Conservation (phyloP, 2,113 vertebrate species). For the Campylorhamphus procurvoides region DNA sequence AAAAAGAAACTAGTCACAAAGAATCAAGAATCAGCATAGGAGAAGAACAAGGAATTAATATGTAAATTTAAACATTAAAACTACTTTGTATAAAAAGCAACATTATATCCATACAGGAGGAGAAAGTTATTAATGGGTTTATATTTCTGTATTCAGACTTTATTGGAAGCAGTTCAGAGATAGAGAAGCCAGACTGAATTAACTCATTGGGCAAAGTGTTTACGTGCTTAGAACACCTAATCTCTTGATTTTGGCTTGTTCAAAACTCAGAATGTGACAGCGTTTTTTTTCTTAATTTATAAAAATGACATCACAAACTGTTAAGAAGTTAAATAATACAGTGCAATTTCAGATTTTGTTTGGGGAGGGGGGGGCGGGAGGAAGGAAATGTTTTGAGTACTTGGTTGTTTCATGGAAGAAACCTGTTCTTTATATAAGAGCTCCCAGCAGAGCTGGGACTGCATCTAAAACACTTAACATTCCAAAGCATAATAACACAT, state of each 20-base stretch:
- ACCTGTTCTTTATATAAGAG: conserved; percentile 62
- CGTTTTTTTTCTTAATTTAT: conserved; percentile 64
- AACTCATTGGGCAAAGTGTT: conserved; percentile 9
- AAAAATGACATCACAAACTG: conserved; percentile 63
- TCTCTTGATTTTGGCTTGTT: conserved; percentile 46
- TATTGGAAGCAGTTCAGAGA: conserved; percentile 14
- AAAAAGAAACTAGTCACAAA: background rate
- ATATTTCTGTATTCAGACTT: conserved; percentile 22
- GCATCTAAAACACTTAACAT: conserved; percentile 77
- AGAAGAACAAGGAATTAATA: background rate
- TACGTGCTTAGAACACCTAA: conserved; percentile 49
- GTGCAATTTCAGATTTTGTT: conserved; percentile 2
- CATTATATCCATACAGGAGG: background rate
- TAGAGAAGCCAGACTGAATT: background rate
- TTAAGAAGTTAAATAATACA: conserved; percentile 67
- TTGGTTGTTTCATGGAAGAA: conserved; percentile 56
- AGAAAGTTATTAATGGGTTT: conserved; percentile 20
- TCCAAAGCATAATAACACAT: conserved; percentile 74
- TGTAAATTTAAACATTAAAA: conserved; percentile 22
- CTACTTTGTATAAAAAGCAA: background rate
- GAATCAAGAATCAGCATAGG: background rate
- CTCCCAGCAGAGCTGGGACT: conserved; percentile 70
- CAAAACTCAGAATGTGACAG: conserved; percentile 51
- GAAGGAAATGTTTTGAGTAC: conserved; percentile 26
- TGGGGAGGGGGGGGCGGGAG: no score